Percentiles rank a stretch among this genome's conserved stretches.
Conservation (phyloP, 2,113 vertebrate genomes). For the Cynopterus brachyotis region DNA sequence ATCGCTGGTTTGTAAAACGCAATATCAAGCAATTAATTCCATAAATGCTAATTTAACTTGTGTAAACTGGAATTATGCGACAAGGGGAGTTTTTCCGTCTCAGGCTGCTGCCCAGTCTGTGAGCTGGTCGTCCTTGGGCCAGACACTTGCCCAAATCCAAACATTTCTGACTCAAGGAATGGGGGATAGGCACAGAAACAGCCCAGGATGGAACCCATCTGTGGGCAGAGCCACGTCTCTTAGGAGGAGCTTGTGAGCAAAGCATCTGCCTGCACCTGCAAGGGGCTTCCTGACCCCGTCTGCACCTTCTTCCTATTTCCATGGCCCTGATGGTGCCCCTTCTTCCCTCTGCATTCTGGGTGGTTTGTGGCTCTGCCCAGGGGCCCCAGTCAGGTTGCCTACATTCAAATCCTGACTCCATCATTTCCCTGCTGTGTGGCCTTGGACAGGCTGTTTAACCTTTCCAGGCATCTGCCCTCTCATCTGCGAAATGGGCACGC, state of each 20-base stretch:
- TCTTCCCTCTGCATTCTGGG: background rate
- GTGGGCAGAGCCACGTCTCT: background rate
- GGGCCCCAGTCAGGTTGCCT: background rate
- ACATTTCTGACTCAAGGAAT: background rate
- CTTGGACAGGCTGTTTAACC: background rate
- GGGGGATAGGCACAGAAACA: background rate
- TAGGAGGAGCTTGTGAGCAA: background rate
- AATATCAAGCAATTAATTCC: conserved; percentile 9
- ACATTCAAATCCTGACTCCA: background rate
- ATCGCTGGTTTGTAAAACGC: conserved; percentile 28
- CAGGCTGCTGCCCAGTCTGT: background rate
- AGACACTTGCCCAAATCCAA: background rate
- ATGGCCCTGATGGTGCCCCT: too few species aligned
- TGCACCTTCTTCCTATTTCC: too few species aligned
- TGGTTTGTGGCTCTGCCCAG: background rate
- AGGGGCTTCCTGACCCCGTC: background rate
- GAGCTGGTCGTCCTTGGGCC: background rate
- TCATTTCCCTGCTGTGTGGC: background rate
- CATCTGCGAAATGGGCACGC: background rate
- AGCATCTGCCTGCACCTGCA: background rate
- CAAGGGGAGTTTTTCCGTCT: background rate
- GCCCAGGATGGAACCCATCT: background rate
- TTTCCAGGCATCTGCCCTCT: background rate
- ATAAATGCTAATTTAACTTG: background rate
- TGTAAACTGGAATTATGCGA: background rate